Conservation (phyloP, 1,140 invertebrate species). For the Danaus plexippus region DNA sequence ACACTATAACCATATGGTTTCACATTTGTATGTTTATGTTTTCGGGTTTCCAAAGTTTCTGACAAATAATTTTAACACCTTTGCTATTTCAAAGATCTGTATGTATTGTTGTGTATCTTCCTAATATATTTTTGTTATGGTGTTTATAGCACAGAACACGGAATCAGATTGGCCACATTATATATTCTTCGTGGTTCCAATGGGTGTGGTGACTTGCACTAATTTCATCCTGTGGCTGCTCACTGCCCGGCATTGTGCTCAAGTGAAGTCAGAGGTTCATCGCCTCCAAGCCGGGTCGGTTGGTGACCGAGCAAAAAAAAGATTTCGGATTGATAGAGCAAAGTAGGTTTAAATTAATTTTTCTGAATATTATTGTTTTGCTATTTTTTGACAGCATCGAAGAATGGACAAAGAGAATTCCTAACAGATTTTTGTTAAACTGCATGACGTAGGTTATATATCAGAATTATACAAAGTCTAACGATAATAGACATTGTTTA, state of each 20-base stretch:
- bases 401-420: too few species aligned
- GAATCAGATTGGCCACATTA: constrained; percentile 65
- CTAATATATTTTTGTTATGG: too few species aligned
- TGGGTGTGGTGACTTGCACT: constrained; percentile 73
- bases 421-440: too few species aligned
- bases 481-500: too few species aligned
- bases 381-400: too few species aligned
- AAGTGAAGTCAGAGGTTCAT: constrained; percentile 79
- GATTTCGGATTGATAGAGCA: constrained; percentile 76
- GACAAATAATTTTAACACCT: too few species aligned
- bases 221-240: constrained; percentile 79
- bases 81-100: too few species aligned
- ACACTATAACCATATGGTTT: not conserved
- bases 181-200: constrained; percentile 76
- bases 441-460: constrained; percentile 1
- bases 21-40: too few species aligned
- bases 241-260: constrained; percentile 77
- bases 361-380: not conserved
- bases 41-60: too few species aligned
- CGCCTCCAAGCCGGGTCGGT: constrained; percentile 72
- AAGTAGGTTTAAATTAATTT: constrained; percentile 65
- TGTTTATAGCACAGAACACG: constrained; percentile 52
- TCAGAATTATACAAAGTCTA: not conserved
- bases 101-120: too few species aligned
- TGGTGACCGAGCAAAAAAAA: constrained; percentile 65